phyloP scores from a whole-genome alignment of 2,888 invertebrate genomes.

The Drosophila demipolita region DNA sequence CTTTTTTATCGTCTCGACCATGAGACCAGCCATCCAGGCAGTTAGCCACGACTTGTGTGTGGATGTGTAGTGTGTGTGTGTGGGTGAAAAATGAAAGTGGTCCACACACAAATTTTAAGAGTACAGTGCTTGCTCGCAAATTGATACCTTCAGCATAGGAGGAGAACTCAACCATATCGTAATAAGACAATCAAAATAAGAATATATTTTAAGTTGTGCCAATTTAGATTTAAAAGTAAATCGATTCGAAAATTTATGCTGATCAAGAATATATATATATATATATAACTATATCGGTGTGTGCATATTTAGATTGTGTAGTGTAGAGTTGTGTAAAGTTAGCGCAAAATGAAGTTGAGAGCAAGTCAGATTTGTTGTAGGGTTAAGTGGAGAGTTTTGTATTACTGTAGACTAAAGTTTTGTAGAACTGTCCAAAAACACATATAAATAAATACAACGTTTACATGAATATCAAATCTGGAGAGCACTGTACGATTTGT shows the following conservation, averaged over 20 bases:
- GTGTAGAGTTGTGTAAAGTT: neutral
- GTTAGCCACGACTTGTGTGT: slow-evolving; percentile 26
- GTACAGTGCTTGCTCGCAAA: slow-evolving; percentile 7
- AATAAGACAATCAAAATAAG: neutral
- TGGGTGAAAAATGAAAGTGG: slow-evolving; percentile 64
- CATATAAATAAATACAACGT: neutral
- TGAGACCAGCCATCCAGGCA: slow-evolving; percentile 52
- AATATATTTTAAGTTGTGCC: neutral
- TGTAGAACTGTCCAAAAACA: neutral
- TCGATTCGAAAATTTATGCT: neutral
- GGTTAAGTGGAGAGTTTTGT: neutral
- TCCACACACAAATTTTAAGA: slow-evolving; percentile 27
- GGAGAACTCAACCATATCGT: neutral
- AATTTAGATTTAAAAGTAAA: neutral
- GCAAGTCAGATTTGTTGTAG: neutral
- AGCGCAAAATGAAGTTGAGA: neutral
- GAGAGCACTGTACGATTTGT: slow-evolving; percentile 17
- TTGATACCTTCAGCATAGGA: neutral
- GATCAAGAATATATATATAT: neutral
- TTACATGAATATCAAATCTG: neutral
- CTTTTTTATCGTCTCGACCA: slow-evolving; percentile 78
- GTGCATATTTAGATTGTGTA: neutral
- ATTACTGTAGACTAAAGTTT: neutral
- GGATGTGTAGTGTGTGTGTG: slow-evolving; percentile 10
- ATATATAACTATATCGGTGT: neutral